phyloP scores from a whole-genome alignment of 2,888 invertebrate genomes.

The Choristoneura rosaceana region DNA sequence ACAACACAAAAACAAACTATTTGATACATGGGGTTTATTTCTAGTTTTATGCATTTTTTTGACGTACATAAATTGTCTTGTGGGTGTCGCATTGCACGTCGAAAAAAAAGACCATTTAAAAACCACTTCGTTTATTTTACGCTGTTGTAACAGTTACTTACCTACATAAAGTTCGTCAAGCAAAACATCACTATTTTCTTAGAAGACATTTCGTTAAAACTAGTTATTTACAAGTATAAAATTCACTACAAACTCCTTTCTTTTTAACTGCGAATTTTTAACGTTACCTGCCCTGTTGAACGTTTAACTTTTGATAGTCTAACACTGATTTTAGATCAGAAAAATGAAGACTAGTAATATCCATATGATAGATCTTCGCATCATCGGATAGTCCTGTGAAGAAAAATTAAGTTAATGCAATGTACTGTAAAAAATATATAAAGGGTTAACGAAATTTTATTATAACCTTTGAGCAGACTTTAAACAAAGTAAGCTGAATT shows the following conservation, averaged over 20 bases:
- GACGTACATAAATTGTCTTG: conserved; percentile 17
- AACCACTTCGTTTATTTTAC: conserved; percentile 77
- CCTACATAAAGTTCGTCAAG: conserved; percentile 75
- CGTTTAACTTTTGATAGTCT: conserved; percentile 65
- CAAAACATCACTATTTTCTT: conserved; percentile 77
- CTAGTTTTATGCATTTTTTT: conserved; percentile 13
- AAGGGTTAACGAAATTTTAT: too few species aligned
- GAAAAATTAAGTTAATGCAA: conserved; percentile 38
- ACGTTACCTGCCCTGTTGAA: conserved; percentile 51
- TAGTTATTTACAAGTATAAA: conserved; percentile 83
- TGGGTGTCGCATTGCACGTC: conserved; percentile 29
- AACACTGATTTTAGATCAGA: conserved; percentile 74
- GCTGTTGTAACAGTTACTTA: conserved; percentile 75
- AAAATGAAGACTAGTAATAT: conserved; percentile 56
- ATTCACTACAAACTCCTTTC: conserved; percentile 72
- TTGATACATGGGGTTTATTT: conserved; percentile 29
- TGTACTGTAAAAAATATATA: too few species aligned
- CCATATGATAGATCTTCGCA: conserved; percentile 55
- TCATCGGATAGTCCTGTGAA: conserved; percentile 77
- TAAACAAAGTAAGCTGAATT: background rate
- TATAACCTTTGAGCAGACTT: too few species aligned
- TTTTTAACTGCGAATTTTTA: conserved; percentile 66
- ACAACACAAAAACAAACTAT: conserved; percentile 21
- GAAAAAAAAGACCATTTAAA: conserved; percentile 53
- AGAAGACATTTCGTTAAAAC: conserved; percentile 65